Conservation (phyloP, 2,113 vertebrate species). For the Tursiops truncatus region DNA sequence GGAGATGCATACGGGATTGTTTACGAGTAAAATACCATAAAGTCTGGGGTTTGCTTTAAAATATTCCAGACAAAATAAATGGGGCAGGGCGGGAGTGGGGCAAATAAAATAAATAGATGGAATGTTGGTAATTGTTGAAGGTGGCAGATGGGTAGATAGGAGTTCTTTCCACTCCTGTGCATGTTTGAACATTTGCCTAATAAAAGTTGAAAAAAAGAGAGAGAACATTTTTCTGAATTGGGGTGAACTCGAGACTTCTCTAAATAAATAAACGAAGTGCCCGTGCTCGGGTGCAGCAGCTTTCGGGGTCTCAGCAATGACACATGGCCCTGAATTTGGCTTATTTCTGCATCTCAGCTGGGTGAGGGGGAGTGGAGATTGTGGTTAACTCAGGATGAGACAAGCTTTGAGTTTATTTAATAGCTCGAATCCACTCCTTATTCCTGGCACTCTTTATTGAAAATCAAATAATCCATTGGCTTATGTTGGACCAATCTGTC, state of each 20-base stretch:
- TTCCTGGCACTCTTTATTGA: neutral
- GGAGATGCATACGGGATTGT: neutral
- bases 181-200: neutral
- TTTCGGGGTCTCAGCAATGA: neutral
- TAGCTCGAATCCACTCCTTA: neutral
- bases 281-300: neutral
- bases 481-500: neutral
- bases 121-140: neutral
- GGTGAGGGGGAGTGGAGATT: neutral
- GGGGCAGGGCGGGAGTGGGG: neutral
- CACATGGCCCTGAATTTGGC: neutral
- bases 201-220: neutral
- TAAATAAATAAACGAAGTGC: neutral
- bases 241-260: neutral
- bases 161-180: neutral
- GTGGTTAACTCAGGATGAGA: neutral
- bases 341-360: neutral
- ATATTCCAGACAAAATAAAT: neutral
- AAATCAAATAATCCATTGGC: neutral
- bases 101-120: neutral
- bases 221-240: neutral
- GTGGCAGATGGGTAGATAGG: neutral
- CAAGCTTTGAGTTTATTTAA: neutral
- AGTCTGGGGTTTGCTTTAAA: neutral
- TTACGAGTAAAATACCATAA: neutral